These are phyloP conservation scores for Alexandromys fortis DNA, from an alignment of 2,113 vertebrate species.

Conservation along the genomic window DNA sequence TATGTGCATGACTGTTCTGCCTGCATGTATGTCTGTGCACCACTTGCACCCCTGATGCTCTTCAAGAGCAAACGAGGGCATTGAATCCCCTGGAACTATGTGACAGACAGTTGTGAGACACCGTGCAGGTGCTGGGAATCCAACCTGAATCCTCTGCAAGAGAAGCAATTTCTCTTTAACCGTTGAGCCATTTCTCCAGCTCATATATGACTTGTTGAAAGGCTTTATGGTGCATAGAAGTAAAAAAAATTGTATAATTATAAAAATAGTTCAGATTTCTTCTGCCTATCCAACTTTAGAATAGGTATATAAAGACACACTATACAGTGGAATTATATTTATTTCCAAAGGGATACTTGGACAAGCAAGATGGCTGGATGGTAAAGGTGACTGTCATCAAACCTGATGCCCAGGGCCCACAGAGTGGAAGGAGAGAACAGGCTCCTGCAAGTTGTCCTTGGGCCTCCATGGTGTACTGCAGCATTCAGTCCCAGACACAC, in stretches of 20 bases:
- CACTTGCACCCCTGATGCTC: background rate
- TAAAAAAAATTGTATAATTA: background rate
- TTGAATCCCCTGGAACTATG: background rate
- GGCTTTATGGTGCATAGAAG: background rate
- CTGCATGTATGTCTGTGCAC: background rate
- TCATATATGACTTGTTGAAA: background rate
- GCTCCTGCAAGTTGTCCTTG: background rate
- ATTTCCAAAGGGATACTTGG: background rate
- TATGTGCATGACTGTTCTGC: background rate
- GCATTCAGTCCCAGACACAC: too few relatives aligned
- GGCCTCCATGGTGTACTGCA: too few relatives aligned
- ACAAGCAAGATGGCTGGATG: background rate
- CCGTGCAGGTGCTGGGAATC: background rate
- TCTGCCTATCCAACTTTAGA: background rate
- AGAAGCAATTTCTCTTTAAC: background rate
- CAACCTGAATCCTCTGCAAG: background rate
- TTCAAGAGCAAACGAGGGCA: background rate
- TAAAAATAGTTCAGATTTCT: constrained; percentile 10
- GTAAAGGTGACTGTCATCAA: background rate
- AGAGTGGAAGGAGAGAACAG: background rate
- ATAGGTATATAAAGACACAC: background rate
- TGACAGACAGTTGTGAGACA: background rate
- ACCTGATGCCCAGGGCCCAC: background rate
- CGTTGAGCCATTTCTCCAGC: background rate
- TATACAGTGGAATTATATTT: background rate